These are phyloP conservation scores for Macroramphosus scolopax DNA, from an alignment of 2,797 vertebrate genomes.

Conservation along the genomic window DNA sequence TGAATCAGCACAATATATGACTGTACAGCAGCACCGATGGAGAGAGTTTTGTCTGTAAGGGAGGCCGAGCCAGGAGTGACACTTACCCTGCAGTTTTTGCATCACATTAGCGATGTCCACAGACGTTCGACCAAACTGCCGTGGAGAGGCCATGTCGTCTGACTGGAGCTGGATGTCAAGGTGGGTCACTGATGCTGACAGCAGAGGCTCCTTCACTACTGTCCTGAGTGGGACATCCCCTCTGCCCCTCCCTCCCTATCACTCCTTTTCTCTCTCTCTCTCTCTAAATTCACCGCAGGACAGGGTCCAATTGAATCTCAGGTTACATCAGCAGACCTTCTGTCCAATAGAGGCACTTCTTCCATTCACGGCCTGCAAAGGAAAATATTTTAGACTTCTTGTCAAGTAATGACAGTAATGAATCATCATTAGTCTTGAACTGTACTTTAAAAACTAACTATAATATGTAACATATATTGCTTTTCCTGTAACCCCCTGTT, in stretches of 20 bases:
- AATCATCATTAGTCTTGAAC: too few species aligned
- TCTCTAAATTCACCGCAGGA: constrained; percentile 54
- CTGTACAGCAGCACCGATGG: constrained; percentile 44
- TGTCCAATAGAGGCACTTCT: constrained; percentile 58
- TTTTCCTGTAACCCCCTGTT: too few species aligned
- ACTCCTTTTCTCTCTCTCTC: constrained; percentile 31
- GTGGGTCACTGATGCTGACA: constrained; percentile 34
- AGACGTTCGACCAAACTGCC: constrained; percentile 67
- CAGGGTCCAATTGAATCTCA: constrained; percentile 51
- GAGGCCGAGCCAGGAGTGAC: constrained; percentile 33
- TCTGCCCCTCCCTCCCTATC: constrained; percentile 46
- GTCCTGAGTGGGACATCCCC: constrained; percentile 61
- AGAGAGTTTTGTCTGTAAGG: constrained; percentile 19
- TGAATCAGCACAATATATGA: constrained; percentile 75
- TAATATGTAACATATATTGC: too few species aligned
- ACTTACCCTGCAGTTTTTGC: constrained; percentile 94
- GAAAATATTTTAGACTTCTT: constrained; percentile 7
- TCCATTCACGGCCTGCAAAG: constrained; percentile 69
- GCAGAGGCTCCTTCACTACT: constrained; percentile 35
- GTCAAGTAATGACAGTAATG: too few species aligned
- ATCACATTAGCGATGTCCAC: constrained; percentile 92
- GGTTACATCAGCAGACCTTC: constrained; percentile 57
- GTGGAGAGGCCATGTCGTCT: constrained; percentile 83
- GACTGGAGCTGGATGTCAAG: constrained; percentile 34
- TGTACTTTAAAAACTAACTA: too few species aligned